These are phyloP conservation scores for Anableps anableps DNA, from an alignment of 2,797 vertebrate genomes.

Conservation along the genomic window DNA sequence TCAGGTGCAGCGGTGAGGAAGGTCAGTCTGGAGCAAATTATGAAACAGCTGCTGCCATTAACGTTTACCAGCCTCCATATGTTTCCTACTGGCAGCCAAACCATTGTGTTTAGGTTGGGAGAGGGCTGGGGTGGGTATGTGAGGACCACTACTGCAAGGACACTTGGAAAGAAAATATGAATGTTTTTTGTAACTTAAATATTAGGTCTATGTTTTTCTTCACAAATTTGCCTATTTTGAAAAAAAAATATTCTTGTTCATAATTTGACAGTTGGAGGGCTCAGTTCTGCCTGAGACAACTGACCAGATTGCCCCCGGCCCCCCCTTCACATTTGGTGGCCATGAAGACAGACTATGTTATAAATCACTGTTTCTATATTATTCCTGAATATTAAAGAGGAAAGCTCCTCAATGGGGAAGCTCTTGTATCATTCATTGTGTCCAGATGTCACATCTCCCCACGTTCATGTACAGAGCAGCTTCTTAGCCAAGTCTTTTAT, in stretches of 20 bases:
- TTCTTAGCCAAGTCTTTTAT: background rate
- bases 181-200: background rate
- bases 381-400: background rate
- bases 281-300: too few species aligned
- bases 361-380: background rate
- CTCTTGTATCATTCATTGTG: background rate
- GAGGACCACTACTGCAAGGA: background rate
- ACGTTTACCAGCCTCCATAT: too few species aligned
- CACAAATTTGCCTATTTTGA: background rate
- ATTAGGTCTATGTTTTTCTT: background rate
- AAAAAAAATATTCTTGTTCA: background rate
- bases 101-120: too few species aligned
- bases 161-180: background rate
- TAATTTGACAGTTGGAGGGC: too few species aligned
- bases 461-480: background rate
- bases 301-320: too few species aligned
- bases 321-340: too few species aligned
- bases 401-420: too few species aligned
- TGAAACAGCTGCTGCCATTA: too few species aligned
- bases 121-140: too few species aligned
- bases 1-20: too few species aligned
- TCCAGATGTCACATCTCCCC: background rate
- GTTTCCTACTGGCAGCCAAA: too few species aligned
- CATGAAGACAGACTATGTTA: background rate
- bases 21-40: too few species aligned